phyloP scores from a whole-genome alignment of 2,888 invertebrate genomes.

The Acheta domesticus region DNA sequence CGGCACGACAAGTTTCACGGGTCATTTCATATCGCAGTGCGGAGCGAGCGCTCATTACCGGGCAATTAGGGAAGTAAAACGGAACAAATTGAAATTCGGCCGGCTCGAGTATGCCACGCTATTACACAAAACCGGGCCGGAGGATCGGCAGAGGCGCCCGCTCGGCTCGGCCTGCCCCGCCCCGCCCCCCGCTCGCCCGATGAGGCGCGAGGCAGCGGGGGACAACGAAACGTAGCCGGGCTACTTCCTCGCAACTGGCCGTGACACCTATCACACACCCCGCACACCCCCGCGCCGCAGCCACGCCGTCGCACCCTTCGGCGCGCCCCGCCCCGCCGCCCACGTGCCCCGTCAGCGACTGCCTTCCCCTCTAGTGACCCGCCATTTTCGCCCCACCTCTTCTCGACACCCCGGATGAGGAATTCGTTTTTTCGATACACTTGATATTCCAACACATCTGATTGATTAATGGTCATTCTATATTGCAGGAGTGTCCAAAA shows the following conservation, averaged over 20 bases:
- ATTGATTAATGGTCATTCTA: conserved; percentile 9
- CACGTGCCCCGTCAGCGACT: neutral
- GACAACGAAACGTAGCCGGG: neutral
- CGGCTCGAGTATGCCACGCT: conserved; percentile 18
- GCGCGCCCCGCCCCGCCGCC: neutral
- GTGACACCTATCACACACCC: neutral
- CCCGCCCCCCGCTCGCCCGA: neutral
- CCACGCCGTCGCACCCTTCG: neutral
- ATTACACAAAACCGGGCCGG: neutral
- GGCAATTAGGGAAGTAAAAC: conserved; percentile 18
- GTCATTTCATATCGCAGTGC: conserved; percentile 6
- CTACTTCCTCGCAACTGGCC: neutral
- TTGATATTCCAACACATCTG: conserved; percentile 18
- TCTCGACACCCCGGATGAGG: conserved; percentile 1
- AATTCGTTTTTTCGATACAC: neutral
- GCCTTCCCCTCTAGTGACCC: neutral
- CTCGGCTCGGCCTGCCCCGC: too few relatives aligned
- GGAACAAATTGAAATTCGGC: conserved; percentile 18
- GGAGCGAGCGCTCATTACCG: neutral
- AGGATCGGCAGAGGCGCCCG: neutral
- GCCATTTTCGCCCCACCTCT: neutral
- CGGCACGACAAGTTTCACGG: conserved; percentile 18
- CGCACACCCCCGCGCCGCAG: neutral
- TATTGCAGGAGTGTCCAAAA: neutral
- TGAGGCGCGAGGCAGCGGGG: neutral